Conservation (phyloP, 1,140 invertebrate genomes). For the Brachystomella parvula region DNA sequence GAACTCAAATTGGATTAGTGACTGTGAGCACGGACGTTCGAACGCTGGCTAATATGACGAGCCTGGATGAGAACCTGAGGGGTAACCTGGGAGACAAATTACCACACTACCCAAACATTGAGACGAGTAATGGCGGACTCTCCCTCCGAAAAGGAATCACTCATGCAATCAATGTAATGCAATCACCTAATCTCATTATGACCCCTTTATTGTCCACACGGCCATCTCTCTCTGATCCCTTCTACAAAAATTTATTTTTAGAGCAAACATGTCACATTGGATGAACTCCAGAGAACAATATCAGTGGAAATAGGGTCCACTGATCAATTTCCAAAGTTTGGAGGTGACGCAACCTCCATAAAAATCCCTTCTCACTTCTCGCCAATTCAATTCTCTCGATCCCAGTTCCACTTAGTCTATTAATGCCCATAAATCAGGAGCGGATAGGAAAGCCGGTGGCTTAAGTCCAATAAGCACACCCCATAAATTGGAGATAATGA, state of each 20-base stretch:
- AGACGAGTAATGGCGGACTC: slow-evolving; percentile 22
- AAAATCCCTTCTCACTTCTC: neutral
- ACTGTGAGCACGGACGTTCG: slow-evolving; percentile 34
- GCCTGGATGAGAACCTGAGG: slow-evolving; percentile 25
- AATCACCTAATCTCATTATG: slow-evolving; percentile 25
- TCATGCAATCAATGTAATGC: slow-evolving; percentile 37
- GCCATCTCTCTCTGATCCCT: neutral
- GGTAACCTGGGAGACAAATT: slow-evolving; percentile 35
- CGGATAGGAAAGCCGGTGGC: neutral
- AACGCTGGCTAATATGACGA: slow-evolving; percentile 31
- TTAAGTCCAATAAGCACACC: slow-evolving; percentile 1
- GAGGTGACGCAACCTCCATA: neutral
- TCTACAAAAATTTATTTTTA: neutral
- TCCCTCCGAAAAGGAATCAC: slow-evolving; percentile 37
- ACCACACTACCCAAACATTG: slow-evolving; percentile 34
- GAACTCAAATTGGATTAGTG: slow-evolving; percentile 37
- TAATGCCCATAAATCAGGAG: slow-evolving; percentile 1
- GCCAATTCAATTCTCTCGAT: neutral
- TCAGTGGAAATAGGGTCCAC: neutral
- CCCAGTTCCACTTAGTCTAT: no score
- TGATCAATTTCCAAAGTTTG: slow-evolving; percentile 4
- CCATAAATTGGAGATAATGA: slow-evolving; percentile 7
- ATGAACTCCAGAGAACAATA: neutral
- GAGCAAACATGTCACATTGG: slow-evolving; percentile 27
- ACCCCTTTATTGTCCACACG: slow-evolving; percentile 2